Conservation (phyloP, 2,888 invertebrate genomes). For the Smittia aterrima region DNA sequence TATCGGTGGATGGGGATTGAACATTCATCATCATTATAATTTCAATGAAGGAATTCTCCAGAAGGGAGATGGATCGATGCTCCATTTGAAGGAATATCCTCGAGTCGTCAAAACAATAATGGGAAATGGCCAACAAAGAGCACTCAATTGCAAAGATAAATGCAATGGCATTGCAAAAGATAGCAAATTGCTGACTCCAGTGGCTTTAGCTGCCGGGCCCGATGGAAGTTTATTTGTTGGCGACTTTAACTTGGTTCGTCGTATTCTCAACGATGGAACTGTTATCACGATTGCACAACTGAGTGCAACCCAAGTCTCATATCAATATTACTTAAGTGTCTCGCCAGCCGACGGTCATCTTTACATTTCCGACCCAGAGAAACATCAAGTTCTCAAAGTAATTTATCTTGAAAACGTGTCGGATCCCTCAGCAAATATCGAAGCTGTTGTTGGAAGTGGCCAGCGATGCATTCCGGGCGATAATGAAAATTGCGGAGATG, state of each 20-base stretch:
- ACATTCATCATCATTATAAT: conserved; percentile 98
- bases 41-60: conserved; percentile 97
- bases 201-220: conserved; percentile 89
- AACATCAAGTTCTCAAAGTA: conserved; percentile 81
- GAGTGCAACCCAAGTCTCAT: conserved; percentile 92
- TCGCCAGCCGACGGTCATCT: conserved; percentile 94
- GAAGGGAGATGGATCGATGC: conserved; percentile 93
- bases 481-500: conserved; percentile 93
- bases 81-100: conserved; percentile 91
- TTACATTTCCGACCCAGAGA: conserved; percentile 94
- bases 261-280: conserved; percentile 85
- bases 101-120: conserved; percentile 87
- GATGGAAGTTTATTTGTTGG: conserved; percentile 97
- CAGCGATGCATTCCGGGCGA: conserved; percentile 93
- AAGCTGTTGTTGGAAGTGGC: conserved; percentile 84
- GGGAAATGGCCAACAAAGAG: conserved; percentile 86
- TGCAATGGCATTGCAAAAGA: conserved; percentile 86
- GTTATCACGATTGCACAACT: conserved; percentile 86
- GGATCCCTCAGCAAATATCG: conserved; percentile 80
- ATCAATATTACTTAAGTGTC: conserved; percentile 94
- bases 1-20: conserved; percentile 96
- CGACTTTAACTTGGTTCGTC: conserved; percentile 90
- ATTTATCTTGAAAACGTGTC: conserved; percentile 74
- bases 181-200: conserved; percentile 85
- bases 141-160: conserved; percentile 80